These are phyloP conservation scores for Drosophila rellima DNA, from an alignment of 2,888 invertebrate genomes.

Conservation along the genomic window DNA sequence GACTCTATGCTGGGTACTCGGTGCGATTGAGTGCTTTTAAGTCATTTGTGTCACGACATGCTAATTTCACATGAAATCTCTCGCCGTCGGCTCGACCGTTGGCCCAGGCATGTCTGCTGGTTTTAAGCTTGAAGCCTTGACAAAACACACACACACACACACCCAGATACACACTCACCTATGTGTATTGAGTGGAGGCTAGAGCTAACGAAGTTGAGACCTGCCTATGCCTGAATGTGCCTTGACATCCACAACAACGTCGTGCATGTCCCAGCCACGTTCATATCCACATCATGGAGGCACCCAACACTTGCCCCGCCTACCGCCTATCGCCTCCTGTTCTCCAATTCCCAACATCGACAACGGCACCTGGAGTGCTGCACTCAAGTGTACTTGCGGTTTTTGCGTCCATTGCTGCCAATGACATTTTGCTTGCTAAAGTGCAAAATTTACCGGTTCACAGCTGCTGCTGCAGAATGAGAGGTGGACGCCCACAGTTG, in stretches of 20 bases:
- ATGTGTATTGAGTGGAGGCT: conserved; percentile 29
- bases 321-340: not conserved
- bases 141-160: conserved; percentile 42
- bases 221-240: conserved; percentile 59
- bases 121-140: conserved; percentile 73
- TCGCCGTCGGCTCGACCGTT: conserved; percentile 77
- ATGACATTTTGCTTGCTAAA: conserved; percentile 84
- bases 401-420: conserved; percentile 83
- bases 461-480: conserved; percentile 32
- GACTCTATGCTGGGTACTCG: conserved; percentile 45
- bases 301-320: conserved; percentile 7
- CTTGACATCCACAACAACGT: conserved; percentile 79
- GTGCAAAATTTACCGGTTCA: conserved; percentile 83
- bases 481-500: conserved; percentile 49
- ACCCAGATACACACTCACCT: conserved; percentile 16
- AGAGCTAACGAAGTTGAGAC: conserved; percentile 40
- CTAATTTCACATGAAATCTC: conserved; percentile 83
- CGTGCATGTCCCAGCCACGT: conserved; percentile 80
- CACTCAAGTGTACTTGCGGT: conserved; percentile 83
- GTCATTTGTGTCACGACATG: conserved; percentile 84
- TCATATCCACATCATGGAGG: conserved; percentile 63
- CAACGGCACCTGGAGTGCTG: conserved; percentile 82
- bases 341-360: conserved; percentile 30
- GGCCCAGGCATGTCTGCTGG: conserved; percentile 73
- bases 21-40: conserved; percentile 83